phyloP scores from a whole-genome alignment of 2,113 vertebrate species.

The Seriola rivoliana region DNA sequence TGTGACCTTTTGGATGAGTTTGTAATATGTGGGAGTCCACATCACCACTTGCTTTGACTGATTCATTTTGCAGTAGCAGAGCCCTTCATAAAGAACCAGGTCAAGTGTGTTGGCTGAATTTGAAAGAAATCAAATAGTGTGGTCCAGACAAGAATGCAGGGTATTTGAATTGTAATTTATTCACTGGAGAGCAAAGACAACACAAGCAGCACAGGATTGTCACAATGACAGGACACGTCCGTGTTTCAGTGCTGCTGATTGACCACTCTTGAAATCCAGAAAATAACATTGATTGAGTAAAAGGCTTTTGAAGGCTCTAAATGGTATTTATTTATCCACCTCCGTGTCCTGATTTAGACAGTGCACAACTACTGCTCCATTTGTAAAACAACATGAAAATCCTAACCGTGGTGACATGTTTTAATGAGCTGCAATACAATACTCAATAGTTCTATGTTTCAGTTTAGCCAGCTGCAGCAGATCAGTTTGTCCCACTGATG shows the following conservation, averaged over 20 bases:
- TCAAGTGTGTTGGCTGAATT: not conserved
- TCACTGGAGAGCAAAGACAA: not conserved
- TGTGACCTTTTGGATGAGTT: constrained; percentile 57
- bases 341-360: not conserved
- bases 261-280: not conserved
- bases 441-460: not conserved
- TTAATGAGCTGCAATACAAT: not conserved
- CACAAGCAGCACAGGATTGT: not conserved
- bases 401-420: not conserved
- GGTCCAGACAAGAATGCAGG: not conserved
- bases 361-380: not conserved
- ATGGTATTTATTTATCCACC: no score
- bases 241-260: not conserved
- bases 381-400: not conserved
- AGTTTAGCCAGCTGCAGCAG: not conserved
- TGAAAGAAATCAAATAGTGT: not conserved
- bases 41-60: constrained; percentile 42
- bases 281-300: not conserved
- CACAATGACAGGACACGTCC: not conserved
- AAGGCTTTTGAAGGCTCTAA: not conserved
- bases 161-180: not conserved
- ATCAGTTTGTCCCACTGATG: not conserved
- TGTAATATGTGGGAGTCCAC: constrained; percentile 48
- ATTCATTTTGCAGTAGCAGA: constrained; percentile 27
- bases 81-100: constrained; percentile 12